Evolutionary conservation across 2,888 invertebrate genomes (phyloP).

Genomic region (Cantharis nigra): DNA sequence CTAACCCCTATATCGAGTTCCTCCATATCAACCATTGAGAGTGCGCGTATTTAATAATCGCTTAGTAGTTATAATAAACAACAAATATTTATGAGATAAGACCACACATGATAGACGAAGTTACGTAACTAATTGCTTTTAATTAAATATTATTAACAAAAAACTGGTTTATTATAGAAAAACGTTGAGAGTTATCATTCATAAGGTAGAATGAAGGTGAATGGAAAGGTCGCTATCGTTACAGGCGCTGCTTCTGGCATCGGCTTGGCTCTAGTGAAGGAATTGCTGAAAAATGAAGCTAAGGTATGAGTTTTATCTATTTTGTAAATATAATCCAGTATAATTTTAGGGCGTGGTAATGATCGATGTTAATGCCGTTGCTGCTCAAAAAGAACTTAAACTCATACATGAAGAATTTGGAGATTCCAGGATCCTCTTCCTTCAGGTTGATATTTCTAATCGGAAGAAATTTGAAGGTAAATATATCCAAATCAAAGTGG

Average conservation of each 20-base stretch:
- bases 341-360: slow-evolving; percentile 43
- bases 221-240: background rate
- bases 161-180: background rate
- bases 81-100: background rate
- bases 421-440: slow-evolving; percentile 68
- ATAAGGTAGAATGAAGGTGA: background rate
- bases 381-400: slow-evolving; percentile 65
- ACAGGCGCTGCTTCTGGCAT: background rate
- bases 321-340: background rate
- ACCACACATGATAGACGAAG: background rate
- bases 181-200: background rate
- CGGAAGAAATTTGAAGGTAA: slow-evolving; percentile 73
- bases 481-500: slow-evolving; percentile 4
- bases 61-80: background rate
- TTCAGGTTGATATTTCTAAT: slow-evolving; percentile 74
- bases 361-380: slow-evolving; percentile 41
- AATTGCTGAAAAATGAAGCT: slow-evolving; percentile 7
- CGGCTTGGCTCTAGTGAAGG: background rate
- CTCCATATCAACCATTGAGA: background rate
- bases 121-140: background rate
- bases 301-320: slow-evolving; percentile 3
- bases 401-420: slow-evolving; percentile 67
- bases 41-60: background rate
- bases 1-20: background rate
- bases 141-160: background rate